Conservation (phyloP, 2,888 invertebrate species). For the Automeris io region DNA sequence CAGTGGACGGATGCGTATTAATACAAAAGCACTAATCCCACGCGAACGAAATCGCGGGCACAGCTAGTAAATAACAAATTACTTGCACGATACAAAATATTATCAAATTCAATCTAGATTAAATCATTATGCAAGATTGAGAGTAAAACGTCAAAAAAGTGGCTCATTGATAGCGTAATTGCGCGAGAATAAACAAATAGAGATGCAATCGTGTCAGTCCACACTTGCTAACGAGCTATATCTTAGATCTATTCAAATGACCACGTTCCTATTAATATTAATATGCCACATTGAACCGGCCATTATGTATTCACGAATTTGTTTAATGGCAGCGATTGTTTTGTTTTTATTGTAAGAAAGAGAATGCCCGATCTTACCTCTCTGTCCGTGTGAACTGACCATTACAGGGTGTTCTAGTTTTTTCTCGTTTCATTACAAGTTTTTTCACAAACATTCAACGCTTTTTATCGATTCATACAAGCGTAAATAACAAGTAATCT, state of each 20-base stretch:
- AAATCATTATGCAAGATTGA: neutral
- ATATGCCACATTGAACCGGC: slow-evolving; percentile 47
- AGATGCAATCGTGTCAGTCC: slow-evolving; percentile 41
- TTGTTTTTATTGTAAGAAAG: slow-evolving; percentile 52
- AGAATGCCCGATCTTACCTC: slow-evolving; percentile 36
- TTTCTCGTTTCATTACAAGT: slow-evolving; percentile 6
- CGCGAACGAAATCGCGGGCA: too few relatives aligned
- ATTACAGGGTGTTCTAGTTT: slow-evolving; percentile 43
- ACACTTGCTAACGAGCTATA: slow-evolving; percentile 41
- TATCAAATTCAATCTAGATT: neutral
- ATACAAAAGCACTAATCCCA: too few relatives aligned
- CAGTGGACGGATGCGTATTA: too few relatives aligned
- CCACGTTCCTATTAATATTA: slow-evolving; percentile 59
- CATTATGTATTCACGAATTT: slow-evolving; percentile 68
- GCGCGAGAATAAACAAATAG: slow-evolving; percentile 41
- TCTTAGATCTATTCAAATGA: slow-evolving; percentile 68
- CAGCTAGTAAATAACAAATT: too few relatives aligned
- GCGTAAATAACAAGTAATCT: too few relatives aligned
- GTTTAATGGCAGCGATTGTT: slow-evolving; percentile 62
- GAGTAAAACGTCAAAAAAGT: neutral
- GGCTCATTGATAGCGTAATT: slow-evolving; percentile 54
- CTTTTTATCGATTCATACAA: too few relatives aligned
- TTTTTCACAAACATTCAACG: too few relatives aligned
- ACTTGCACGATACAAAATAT: too few relatives aligned
- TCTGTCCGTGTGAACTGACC: slow-evolving; percentile 45